A percentile compares a stretch with the other conserved stretches of the same genome.
Evolutionary conservation across 2,113 vertebrate genomes (phyloP).

Genomic region (Arizona elegans): DNA sequence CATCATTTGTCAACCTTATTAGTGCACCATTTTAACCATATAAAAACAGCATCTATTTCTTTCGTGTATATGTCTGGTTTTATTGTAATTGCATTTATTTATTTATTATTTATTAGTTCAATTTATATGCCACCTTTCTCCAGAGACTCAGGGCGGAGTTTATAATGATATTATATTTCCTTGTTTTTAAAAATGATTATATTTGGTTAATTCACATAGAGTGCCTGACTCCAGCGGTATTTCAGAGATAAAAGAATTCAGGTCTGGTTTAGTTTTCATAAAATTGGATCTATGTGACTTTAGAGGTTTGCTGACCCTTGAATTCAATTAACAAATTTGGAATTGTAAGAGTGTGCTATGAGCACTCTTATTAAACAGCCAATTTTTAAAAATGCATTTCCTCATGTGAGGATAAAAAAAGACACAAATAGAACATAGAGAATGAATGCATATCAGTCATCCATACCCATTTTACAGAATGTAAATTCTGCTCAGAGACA

Average conservation of each 20-base stretch:
- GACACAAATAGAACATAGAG: background rate
- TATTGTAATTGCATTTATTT: background rate
- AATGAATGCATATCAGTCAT: background rate
- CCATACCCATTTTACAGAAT: background rate
- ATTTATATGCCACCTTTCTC: too few species aligned
- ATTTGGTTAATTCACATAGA: background rate
- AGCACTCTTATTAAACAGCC: background rate
- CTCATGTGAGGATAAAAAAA: background rate
- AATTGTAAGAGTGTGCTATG: background rate
- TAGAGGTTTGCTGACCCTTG: background rate
- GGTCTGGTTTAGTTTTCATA: background rate
- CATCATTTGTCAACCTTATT: background rate
- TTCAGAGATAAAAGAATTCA: background rate
- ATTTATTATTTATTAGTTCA: too few species aligned
- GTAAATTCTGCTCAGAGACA: background rate
- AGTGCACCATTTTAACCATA: background rate
- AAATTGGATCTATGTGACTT: background rate
- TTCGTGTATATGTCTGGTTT: background rate
- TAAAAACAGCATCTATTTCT: background rate
- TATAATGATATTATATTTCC: too few species aligned
- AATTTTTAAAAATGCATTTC: background rate
- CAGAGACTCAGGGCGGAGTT: too few species aligned
- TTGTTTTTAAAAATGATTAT: background rate
- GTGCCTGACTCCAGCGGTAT: background rate
- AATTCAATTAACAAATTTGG: background rate